Conservation (phyloP, 2,113 vertebrate species). For the Hippocampus zosterae region DNA sequence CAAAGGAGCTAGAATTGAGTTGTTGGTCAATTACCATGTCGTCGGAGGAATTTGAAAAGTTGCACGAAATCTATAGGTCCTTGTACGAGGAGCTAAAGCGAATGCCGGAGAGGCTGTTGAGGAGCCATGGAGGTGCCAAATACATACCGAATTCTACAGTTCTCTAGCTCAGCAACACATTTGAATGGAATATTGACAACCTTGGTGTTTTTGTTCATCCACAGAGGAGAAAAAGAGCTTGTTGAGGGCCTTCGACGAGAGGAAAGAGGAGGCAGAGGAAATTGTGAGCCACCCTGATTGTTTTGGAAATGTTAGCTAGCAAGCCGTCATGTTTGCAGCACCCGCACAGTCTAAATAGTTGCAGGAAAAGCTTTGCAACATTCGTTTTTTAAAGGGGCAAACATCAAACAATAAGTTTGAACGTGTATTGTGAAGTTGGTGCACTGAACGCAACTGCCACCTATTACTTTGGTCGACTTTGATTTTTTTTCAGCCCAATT, state of each 20-base stretch:
- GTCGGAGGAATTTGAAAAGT: slow-evolving; percentile 88
- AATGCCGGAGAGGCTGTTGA: slow-evolving; percentile 71
- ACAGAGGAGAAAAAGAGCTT: slow-evolving; percentile 91
- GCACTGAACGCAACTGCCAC: too few relatives aligned
- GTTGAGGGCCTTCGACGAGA: slow-evolving; percentile 86
- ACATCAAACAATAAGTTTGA: background rate
- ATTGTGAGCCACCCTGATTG: slow-evolving; percentile 70
- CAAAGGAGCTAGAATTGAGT: background rate
- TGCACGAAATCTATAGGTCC: slow-evolving; percentile 83
- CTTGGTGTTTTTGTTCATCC: slow-evolving; percentile 12
- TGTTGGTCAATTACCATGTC: slow-evolving; percentile 63
- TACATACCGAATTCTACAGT: background rate
- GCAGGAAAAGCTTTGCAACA: background rate
- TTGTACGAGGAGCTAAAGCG: slow-evolving; percentile 77
- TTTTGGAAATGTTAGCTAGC: background rate
- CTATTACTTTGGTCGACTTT: too few relatives aligned
- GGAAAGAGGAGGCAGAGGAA: slow-evolving; percentile 88
- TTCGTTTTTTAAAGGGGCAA: background rate
- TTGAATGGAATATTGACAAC: background rate
- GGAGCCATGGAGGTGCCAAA: slow-evolving; percentile 75
- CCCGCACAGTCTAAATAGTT: background rate
- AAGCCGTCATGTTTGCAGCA: background rate
- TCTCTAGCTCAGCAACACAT: background rate
- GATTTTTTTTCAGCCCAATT: too few relatives aligned
- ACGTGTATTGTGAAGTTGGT: background rate